Evolutionary conservation across 2,888 invertebrate species (phyloP).

Genomic region (Drosophila subsilvestris): DNA sequence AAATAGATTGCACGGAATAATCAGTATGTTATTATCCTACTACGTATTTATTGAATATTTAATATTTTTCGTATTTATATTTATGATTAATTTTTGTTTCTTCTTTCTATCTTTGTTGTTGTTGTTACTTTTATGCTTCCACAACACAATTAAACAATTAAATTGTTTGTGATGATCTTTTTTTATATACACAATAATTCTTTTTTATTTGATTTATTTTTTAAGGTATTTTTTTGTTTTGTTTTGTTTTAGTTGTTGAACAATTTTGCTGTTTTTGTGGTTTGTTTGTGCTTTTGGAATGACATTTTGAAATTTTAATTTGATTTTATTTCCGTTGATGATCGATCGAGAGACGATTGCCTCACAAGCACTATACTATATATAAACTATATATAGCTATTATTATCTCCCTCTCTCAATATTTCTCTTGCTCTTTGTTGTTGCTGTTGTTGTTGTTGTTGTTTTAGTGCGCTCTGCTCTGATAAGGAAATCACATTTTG

Average conservation of each 20-base stretch:
- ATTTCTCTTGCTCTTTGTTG: conserved; percentile 18
- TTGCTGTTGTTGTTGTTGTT: conserved; percentile 36
- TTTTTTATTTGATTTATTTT: conserved; percentile 10
- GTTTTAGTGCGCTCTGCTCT: conserved; percentile 5
- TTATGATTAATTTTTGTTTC: conserved; percentile 30
- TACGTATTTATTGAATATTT: conserved; percentile 66
- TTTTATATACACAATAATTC: conserved; percentile 66
- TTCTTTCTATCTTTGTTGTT: conserved; percentile 18
- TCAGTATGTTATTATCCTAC: conserved; percentile 59
- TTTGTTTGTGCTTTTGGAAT: conserved; percentile 41
- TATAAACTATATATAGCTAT: not conserved
- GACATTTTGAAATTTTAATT: conserved; percentile 44
- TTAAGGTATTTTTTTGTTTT: conserved; percentile 42
- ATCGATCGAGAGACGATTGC: not conserved
- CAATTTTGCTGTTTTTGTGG: conserved; percentile 42
- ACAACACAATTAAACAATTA: conserved; percentile 74
- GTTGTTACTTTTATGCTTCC: conserved; percentile 34
- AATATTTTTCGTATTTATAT: conserved; percentile 9
- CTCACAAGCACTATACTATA: not conserved
- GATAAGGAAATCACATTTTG: conserved; percentile 54
- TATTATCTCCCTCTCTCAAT: conserved; percentile 14
- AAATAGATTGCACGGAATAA: conserved; percentile 79
- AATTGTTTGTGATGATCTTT: conserved; percentile 62
- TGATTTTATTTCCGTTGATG: conserved; percentile 24
- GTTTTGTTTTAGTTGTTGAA: conserved; percentile 35